Evolutionary conservation across 2,888 invertebrate genomes (phyloP), one percentile per base, ranked within the genome.

Genomic region (Diachrysia chrysitis): DNA sequence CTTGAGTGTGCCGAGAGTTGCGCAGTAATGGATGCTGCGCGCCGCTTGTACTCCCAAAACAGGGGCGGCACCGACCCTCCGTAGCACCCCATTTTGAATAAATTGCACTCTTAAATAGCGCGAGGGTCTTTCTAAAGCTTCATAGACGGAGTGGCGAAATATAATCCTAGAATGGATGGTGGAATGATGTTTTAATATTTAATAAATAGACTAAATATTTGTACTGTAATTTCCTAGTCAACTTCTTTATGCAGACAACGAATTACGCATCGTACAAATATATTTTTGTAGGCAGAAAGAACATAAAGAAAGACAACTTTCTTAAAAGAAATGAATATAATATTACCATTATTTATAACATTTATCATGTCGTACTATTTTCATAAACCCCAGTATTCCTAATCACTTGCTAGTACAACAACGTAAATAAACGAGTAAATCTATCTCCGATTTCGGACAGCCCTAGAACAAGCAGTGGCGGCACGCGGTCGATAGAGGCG

Each of bases 401-500:
- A 19, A 21, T 16, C 5, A 7, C 16, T 1, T 42, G 66, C 23
- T 5, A 42, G n/a, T 16, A n/a, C 6, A 57, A 51, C 32, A 51
- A 21, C 23, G 42, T 14, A 23, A 37, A 61, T 42, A 54, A 55
- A 25, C n/a, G 16, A 58, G n/a, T 53, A 14, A 53, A n/a, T 42
- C n/a, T n/a, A n/a, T n/a, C n/a, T n/a, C 29, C 23, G 12, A 68
- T 63, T 81, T 82, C 73, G 67, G 92, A 55, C 93, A 95, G 81
- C 95, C 93, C 93, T 95, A 88, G n/a, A n/a, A n/a, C n/a, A n/a
- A n/a, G 25, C 79, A 78, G 73, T 83, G 89, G 89, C 90, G 92
- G 78, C 89, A 88, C 83, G 89, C 95, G 95, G 92, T 95, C 95
- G 93, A 95, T 95, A 95, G 87, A 94, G 95, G 90, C 92, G 93